phyloP scores from a whole-genome alignment of 1,140 invertebrate genomes.

The Atta cephalotes region DNA sequence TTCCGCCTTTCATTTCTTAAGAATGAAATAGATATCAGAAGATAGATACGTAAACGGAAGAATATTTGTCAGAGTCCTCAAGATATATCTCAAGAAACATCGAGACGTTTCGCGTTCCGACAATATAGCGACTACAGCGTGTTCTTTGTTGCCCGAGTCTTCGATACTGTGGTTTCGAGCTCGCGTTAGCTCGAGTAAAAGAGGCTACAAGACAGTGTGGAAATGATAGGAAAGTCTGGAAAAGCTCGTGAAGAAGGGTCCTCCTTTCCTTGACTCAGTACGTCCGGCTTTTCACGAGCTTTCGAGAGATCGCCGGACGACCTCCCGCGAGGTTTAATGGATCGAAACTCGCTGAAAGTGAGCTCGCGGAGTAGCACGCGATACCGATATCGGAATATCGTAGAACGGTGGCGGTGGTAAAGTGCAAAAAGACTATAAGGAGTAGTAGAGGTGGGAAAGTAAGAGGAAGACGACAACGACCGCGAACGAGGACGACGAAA shows the following conservation, averaged over 20 bases:
- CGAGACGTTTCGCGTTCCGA: conserved; percentile 6
- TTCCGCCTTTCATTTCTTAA: neutral
- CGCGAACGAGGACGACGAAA: conserved; percentile 49
- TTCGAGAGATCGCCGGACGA: conserved; percentile 63
- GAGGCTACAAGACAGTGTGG: conserved; percentile 44
- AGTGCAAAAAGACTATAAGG: conserved; percentile 36
- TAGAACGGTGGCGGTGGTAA: neutral
- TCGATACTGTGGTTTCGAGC: conserved; percentile 7
- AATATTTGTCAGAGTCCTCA: conserved; percentile 41
- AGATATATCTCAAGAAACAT: conserved; percentile 29
- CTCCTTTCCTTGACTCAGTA: conserved; percentile 58
- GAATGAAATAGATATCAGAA: neutral
- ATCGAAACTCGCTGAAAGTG: conserved; percentile 66
- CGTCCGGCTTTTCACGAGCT: conserved; percentile 60
- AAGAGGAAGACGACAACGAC: conserved; percentile 44
- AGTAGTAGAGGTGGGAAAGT: neutral
- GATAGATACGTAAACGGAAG: conserved; percentile 11
- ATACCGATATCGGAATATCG: conserved; percentile 62
- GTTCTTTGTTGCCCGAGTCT: conserved; percentile 43
- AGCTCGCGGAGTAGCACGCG: conserved; percentile 62
- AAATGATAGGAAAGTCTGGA: conserved; percentile 61
- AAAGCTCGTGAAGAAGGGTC: conserved; percentile 54
- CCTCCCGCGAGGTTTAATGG: conserved; percentile 65
- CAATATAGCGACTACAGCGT: conserved; percentile 12
- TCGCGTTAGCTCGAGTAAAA: conserved; percentile 10